Evolutionary conservation across 2,797 vertebrate species (phyloP), one percentile per base, ranked within the genome.

Genomic region (Coracias cyanogaster): DNA sequence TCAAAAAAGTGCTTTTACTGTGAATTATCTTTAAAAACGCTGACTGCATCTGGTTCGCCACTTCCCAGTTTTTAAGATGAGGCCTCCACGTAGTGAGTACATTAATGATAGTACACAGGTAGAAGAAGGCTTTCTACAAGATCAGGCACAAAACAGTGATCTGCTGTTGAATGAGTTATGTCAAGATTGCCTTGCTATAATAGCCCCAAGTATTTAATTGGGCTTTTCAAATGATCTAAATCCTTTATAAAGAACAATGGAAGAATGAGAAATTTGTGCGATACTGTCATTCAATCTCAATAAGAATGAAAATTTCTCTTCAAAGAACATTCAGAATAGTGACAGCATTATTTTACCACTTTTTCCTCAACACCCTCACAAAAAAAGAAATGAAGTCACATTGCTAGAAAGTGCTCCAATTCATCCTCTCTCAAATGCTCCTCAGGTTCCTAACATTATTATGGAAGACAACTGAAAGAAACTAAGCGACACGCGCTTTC

Each of bases 111-210:
- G 16, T 41, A 57, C 24, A 33, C 33, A 72, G 33, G 33, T 35
- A 19, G 1, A 35, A 19, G 1, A 35, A 13, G 3, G 11, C 15
- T 3, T 8, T 7, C 46, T 37, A n/a, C 54, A 37, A 64, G n/a
- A 49, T n/a, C 46, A 72, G 29, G 39, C 73, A 90, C 45, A 39
- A 76, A 83, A 9, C 43, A 35, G 1, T 6, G 14, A 90, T 45
- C 15, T 57, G 15, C 18, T 86, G 17, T 15, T 73, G n/a, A 91
- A 70, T 73, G 37, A 73, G 3, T 79, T 43, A 43, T 25, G 26
- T 20, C 70, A 65, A 61, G 41, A 55, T 41, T 61, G 18, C 39
- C 57, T 64, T 57, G 16, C 25, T 90, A 7, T 67, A 64, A 61
- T 6, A 74, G 25, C 17, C 86, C 22, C 62, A 78, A 58, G 25